Percentiles rank a stretch among this genome's conserved stretches.
Conservation (phyloP, 2,888 invertebrate species). For the Eueremaeus valkanovi region DNA sequence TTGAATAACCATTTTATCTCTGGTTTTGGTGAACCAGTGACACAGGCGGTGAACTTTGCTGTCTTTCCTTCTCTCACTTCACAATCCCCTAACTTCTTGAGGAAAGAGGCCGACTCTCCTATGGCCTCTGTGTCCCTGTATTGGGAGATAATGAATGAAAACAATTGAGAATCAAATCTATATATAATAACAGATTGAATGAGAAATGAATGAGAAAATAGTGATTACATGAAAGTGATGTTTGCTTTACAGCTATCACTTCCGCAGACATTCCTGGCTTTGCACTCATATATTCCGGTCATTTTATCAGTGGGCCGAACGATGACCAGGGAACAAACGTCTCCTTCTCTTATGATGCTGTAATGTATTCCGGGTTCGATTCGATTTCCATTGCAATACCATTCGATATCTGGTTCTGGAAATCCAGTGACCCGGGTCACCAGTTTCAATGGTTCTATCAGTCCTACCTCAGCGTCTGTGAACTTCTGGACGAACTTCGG, state of each 20-base stretch:
- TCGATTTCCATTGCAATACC: slow-evolving; percentile 77
- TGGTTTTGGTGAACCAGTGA: slow-evolving; percentile 79
- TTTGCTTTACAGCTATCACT: slow-evolving; percentile 59
- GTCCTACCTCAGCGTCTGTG: slow-evolving; percentile 61
- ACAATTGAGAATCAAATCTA: too few species aligned
- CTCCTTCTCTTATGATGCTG: slow-evolving; percentile 58
- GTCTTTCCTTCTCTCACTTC: slow-evolving; percentile 82
- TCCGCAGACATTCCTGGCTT: slow-evolving; percentile 74
- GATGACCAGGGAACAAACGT: slow-evolving; percentile 67
- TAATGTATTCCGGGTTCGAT: slow-evolving; percentile 64
- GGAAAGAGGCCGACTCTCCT: slow-evolving; percentile 77
- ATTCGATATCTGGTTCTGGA: slow-evolving; percentile 77
- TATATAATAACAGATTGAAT: too few species aligned
- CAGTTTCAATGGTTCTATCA: slow-evolving; percentile 62
- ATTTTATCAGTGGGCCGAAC: slow-evolving; percentile 65
- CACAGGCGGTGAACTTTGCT: slow-evolving; percentile 88
- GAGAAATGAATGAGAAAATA: background rate
- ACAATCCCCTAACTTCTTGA: slow-evolving; percentile 82
- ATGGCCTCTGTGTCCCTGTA: slow-evolving; percentile 56
- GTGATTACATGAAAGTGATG: slow-evolving; percentile 44
- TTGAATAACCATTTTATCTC: slow-evolving; percentile 74
- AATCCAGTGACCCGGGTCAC: slow-evolving; percentile 73
- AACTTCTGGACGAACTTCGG: slow-evolving; percentile 76
- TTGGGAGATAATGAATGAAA: background rate
- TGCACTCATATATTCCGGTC: slow-evolving; percentile 70